Conservation (phyloP, 1,140 invertebrate species). For the Macrostomum lignano region DNA sequence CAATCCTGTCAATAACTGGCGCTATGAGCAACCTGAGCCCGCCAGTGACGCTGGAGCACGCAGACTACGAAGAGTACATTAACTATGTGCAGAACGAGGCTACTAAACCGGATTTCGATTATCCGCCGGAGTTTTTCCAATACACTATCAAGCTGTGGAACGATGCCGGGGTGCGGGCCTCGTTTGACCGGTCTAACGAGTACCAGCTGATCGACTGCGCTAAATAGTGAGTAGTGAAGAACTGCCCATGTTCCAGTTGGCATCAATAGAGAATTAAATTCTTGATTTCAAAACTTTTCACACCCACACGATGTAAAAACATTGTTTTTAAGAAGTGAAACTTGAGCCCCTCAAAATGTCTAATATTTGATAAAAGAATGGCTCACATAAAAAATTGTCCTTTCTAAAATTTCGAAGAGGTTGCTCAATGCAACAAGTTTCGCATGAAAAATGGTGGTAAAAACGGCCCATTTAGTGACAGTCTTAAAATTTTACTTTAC, state of each 20-base stretch:
- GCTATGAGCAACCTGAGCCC: slow-evolving; percentile 92
- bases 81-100: slow-evolving; percentile 63
- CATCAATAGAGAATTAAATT: background rate
- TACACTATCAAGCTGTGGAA: slow-evolving; percentile 80
- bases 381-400: too few species aligned
- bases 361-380: too few species aligned
- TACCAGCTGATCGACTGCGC: slow-evolving; percentile 99
- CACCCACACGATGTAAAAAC: too few species aligned
- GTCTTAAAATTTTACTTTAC: too few species aligned
- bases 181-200: slow-evolving; percentile 87
- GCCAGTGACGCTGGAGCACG: slow-evolving; percentile 64
- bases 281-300: too few species aligned
- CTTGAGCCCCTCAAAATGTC: too few species aligned
- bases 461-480: too few species aligned
- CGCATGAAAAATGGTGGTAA: too few species aligned
- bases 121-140: slow-evolving; percentile 60
- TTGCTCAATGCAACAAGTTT: too few species aligned
- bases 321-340: too few species aligned
- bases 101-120: slow-evolving; percentile 40
- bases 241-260: too few species aligned
- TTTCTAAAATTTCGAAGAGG: too few species aligned
- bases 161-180: slow-evolving; percentile 65
- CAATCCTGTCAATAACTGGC: slow-evolving; percentile 89
- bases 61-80: slow-evolving; percentile 66
- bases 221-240: slow-evolving; percentile 98